Base-by-base conservation (phyloP, 2,113 vertebrate genomes). In the Heteronetta atricapilla region DNA sequence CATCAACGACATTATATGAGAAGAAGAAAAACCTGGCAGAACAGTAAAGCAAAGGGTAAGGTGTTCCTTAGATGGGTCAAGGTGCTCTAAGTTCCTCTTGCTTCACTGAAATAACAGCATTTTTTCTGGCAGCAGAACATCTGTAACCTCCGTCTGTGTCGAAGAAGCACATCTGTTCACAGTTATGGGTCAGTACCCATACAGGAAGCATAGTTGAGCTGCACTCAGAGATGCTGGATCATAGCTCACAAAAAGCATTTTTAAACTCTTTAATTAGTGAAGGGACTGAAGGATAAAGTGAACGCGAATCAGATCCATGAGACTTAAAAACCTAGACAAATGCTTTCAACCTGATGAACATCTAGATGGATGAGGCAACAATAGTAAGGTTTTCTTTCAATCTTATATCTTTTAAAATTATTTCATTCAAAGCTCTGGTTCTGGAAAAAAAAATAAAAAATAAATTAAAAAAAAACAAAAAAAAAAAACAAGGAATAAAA, bases 41-140 rank as follows among this genome's bases (percentile, higher is more conserved):
- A 95, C 89, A 89, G 96, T 87, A 95, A 96, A 96, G 94, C 90
- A 94, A 79, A 97, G 98, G 97, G 91, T 97, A 93, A 98, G 98
- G 97, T 98, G 97, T 92, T 98, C 97, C 87, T 98, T 89, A 64
- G 94, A 96, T 96, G 96, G 98, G 97, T 98, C 97, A 98, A 98
- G 97, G 97, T 98, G 98, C 94, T 98, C 97, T 82, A 66, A 96
- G 96, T 96, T 97, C 82, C 92, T 84, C 86, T 94, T 96, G 87
- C 89, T 93, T 94, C 53, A 44, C 88, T 91, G 93, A 96, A 97
- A 96, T 86, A 96, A 74, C 87, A 94, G 94, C 73, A 9, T 19
- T 89, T 83, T 90, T 96, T 94, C 96, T 97, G 97, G 94, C 96
- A 97, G 93, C 89, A 92, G 92, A 85, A 88, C 97, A 97, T 95